phyloP scores from a whole-genome alignment of 1,140 invertebrate species.

The Drosophila virilis region DNA sequence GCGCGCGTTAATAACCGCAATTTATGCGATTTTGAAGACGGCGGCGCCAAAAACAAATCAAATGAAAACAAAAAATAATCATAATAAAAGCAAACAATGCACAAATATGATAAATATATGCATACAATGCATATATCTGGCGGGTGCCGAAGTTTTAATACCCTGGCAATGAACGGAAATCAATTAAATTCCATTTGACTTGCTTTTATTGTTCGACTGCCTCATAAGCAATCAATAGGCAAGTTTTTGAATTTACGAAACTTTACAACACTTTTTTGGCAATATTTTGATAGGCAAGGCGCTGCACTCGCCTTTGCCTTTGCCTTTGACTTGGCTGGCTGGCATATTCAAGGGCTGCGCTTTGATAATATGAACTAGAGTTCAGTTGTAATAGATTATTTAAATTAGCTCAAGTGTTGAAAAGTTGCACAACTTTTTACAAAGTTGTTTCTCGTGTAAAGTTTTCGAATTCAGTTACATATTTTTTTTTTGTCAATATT shows the following conservation, averaged over 20 bases:
- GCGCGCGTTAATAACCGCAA: slow-evolving; percentile 80
- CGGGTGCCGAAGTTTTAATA: background rate
- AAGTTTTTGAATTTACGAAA: background rate
- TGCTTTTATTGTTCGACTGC: too few species aligned
- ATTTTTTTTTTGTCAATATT: slow-evolving; percentile 3
- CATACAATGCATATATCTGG: too few species aligned
- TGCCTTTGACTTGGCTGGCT: background rate
- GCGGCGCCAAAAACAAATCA: slow-evolving; percentile 22
- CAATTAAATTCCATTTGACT: too few species aligned
- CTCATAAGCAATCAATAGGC: too few species aligned
- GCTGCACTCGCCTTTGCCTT: background rate
- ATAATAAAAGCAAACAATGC: background rate
- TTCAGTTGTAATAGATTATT: too few species aligned
- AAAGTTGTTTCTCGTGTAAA: background rate
- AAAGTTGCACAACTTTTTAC: too few species aligned
- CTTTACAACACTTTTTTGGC: background rate
- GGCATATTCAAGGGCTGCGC: too few species aligned
- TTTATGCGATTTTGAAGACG: slow-evolving; percentile 79
- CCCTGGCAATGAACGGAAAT: too few species aligned
- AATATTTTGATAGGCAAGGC: slow-evolving; percentile 6
- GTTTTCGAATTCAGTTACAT: background rate
- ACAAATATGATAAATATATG: background rate
- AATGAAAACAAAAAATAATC: background rate
- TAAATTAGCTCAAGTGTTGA: too few species aligned
- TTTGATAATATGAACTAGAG: too few species aligned